Conservation (phyloP, 2,888 invertebrate species). For the Drosophila anomelani region DNA sequence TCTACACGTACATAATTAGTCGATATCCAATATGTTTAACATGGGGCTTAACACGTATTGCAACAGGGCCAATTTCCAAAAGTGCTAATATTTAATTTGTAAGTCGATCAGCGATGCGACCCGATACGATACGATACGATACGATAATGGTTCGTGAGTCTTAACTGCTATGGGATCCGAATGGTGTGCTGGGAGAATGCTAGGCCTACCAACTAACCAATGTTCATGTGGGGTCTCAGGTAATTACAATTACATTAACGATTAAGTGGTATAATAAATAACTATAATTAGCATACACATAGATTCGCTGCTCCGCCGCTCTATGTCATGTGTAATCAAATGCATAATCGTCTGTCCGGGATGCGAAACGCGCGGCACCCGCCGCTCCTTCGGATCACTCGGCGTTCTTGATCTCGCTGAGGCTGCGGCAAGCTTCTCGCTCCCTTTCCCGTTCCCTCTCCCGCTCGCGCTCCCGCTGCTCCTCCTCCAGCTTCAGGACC, state of each 20-base stretch:
- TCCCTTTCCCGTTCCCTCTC: slow-evolving; percentile 62
- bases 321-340: slow-evolving; percentile 62
- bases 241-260: slow-evolving; percentile 73
- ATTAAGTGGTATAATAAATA: slow-evolving; percentile 75
- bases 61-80: slow-evolving; percentile 77
- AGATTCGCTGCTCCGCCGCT: slow-evolving; percentile 41
- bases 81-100: slow-evolving; percentile 64
- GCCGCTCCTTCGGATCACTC: slow-evolving; percentile 54
- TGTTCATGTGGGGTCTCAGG: slow-evolving; percentile 29
- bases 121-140: slow-evolving; percentile 20
- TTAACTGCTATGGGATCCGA: slow-evolving; percentile 53
- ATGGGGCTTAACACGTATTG: slow-evolving; percentile 68
- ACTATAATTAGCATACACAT: slow-evolving; percentile 74
- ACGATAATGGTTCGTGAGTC: slow-evolving; percentile 47
- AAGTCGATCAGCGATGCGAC: slow-evolving; percentile 39
- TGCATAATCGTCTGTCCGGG: slow-evolving; percentile 55
- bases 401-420: slow-evolving; percentile 80
- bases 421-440: slow-evolving; percentile 68
- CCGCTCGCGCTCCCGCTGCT: slow-evolving; percentile 69
- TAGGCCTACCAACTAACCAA: slow-evolving; percentile 69
- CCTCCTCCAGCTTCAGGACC: slow-evolving; percentile 81
- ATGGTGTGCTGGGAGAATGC: slow-evolving; percentile 43
- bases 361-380: neutral
- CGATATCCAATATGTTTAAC: slow-evolving; percentile 50
- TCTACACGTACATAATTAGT: slow-evolving; percentile 36